Conservation (phyloP, 2,797 vertebrate genomes). For the Pseudochirops cupreus region DNA sequence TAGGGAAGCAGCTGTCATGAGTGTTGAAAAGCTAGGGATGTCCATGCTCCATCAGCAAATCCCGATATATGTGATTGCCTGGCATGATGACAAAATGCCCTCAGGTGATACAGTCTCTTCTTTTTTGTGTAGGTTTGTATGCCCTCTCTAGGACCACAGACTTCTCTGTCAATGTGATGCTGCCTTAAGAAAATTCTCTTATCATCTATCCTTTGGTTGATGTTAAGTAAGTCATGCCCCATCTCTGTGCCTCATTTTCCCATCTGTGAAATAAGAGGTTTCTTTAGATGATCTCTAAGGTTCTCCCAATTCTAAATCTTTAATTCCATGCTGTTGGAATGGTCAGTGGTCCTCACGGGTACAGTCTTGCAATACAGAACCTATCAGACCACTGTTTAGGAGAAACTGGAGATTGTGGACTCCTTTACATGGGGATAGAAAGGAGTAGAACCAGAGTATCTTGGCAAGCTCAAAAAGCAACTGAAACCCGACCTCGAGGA, state of each 20-base stretch:
- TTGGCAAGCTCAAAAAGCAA: not conserved
- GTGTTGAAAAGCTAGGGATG: not conserved
- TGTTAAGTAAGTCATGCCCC: not conserved
- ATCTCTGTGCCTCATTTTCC: not conserved
- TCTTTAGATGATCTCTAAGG: not conserved
- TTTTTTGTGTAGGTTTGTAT: not conserved
- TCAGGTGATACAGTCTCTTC: not conserved
- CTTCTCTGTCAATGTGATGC: not conserved
- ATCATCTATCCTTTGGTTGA: not conserved
- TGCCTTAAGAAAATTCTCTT: not conserved
- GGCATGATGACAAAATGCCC: not conserved
- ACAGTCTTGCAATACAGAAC: not conserved
- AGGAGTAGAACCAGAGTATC: not conserved
- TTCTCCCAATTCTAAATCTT: not conserved
- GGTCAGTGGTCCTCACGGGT: not conserved
- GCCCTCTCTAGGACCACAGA: not conserved
- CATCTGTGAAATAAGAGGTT: not conserved
- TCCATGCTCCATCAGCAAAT: not conserved
- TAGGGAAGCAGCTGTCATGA: not conserved
- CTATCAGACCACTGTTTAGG: not conserved
- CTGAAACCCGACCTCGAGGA: not conserved
- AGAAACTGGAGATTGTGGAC: not conserved
- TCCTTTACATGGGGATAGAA: not conserved
- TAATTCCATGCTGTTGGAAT: not conserved
- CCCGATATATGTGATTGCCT: not conserved